Base-by-base conservation (phyloP, 2,797 vertebrate genomes). In the Notamacropus eugenii region DNA sequence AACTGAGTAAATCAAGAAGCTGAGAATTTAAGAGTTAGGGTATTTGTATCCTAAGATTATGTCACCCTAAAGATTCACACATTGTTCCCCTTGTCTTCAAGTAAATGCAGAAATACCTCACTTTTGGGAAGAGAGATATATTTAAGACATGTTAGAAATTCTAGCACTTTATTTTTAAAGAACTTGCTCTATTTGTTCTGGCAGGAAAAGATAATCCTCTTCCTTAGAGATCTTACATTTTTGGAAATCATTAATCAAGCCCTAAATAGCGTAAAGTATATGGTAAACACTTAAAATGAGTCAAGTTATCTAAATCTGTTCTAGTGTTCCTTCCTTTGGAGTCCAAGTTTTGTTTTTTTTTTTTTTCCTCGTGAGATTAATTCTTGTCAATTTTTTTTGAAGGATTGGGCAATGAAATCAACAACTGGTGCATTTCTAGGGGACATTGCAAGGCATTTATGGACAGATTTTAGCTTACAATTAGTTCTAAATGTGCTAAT, bases 231-330 rank as follows among this genome's bases (percentile, higher is more conserved):
- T 97, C 98, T 92, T 24, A 93, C 96, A 95, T 97, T 98, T 82
- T 98, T 93, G 58, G 82, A 94, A 96, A 96, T 93, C 94, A 97
- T 98, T 97, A 97, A 97, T 97, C 96, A 98, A 93, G 62, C 96
- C 97, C 96, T 98, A 93, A 82, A 82, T 96, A 97, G 91, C 8
- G 96, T 97, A 96, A 98, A 97, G 92, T 90, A 40, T 94, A 92
- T 56, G 29, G 59, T 95, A 98, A 98, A 98, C 93, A 97, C 0
- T 94, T 90, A 91, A 92, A 92, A 98, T 87, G 90, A 97, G 94
- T 59, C 91, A 91, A 97, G 96, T 55, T 97, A 96, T 92, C 94
- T 67, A 95, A 94, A 97, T 97, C 92, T 82, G 92, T 97, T 93
- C 97, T 55, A 96, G 90, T 31, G 96, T 54, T 0, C 0, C 92